phyloP scores from a whole-genome alignment of 1,140 invertebrate species.

The Sinella curviseta region DNA sequence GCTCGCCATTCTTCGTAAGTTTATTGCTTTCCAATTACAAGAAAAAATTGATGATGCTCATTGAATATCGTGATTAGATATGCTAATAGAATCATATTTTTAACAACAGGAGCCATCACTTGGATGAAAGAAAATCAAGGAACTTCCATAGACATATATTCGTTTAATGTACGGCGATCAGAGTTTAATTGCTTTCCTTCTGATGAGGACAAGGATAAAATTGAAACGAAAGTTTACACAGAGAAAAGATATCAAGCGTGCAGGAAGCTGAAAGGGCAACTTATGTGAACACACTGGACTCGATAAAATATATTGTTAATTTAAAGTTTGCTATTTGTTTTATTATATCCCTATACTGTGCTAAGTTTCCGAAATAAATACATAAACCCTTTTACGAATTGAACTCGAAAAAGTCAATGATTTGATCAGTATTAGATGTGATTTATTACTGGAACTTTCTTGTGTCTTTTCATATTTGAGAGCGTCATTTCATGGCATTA shows the following conservation, averaged over 20 bases:
- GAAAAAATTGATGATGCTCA: not conserved
- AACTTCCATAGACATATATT: not conserved
- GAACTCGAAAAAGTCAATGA: too few species aligned
- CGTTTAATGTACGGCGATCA: not conserved
- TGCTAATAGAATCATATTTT: not conserved
- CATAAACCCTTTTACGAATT: too few species aligned
- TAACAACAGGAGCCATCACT: not conserved
- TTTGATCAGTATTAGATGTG: too few species aligned
- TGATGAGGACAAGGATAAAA: conserved; percentile 27
- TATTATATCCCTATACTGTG: not conserved
- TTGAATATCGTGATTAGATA: not conserved
- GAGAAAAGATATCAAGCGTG: conserved; percentile 24
- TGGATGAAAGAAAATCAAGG: conserved; percentile 25
- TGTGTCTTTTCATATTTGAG: too few species aligned
- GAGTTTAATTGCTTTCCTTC: conserved; percentile 6
- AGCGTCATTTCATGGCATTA: too few species aligned
- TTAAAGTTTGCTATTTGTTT: not conserved
- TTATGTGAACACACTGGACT: not conserved
- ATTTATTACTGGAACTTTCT: too few species aligned
- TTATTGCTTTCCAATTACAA: not conserved
- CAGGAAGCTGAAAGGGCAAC: conserved; percentile 13
- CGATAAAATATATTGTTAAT: not conserved
- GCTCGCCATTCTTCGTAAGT: conserved; percentile 23
- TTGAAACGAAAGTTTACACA: conserved; percentile 28
- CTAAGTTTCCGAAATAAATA: too few species aligned